Percentiles rank a stretch among this genome's conserved stretches.
Conservation (phyloP, 2,113 vertebrate genomes). For the Xenotilapia leptura region DNA sequence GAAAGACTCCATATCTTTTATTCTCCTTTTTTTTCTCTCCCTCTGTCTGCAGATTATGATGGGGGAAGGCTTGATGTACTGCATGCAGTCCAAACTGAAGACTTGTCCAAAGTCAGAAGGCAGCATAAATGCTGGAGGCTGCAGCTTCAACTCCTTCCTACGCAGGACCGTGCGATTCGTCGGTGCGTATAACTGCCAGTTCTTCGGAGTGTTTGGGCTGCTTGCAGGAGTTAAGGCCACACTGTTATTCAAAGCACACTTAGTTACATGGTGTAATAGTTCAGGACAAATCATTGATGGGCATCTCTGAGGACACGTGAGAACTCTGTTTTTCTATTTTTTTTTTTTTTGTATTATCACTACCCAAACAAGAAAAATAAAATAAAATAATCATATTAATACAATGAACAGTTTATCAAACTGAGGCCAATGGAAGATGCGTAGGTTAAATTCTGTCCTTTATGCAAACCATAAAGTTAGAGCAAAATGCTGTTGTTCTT, state of each 20-base stretch:
- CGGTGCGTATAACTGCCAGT: constrained; percentile 71
- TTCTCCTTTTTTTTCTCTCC: not conserved
- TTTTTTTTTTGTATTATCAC: not conserved
- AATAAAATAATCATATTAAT: not conserved
- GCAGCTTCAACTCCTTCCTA: constrained; percentile 96
- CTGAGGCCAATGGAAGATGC: not conserved
- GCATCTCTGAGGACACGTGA: not conserved
- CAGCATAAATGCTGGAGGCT: constrained; percentile 93
- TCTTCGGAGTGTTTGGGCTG: not conserved
- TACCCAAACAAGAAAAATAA: not conserved
- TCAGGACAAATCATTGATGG: not conserved
- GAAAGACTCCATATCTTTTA: not conserved
- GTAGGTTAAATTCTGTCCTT: not conserved
- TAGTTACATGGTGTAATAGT: not conserved
- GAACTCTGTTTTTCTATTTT: not conserved
- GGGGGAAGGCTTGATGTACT: constrained; percentile 90
- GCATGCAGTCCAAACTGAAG: constrained; percentile 88
- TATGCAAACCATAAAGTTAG: not conserved
- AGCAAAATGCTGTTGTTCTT: not conserved
- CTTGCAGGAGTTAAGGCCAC: not conserved
- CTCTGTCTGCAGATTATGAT: constrained; percentile 83
- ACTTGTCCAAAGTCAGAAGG: constrained; percentile 79
- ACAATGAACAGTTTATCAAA: not conserved
- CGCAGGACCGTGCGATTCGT: constrained; percentile 93
- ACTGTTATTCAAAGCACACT: not conserved